These are phyloP conservation scores for Phengaris arion DNA, from an alignment of 2,888 invertebrate genomes.

Conservation along the genomic window DNA sequence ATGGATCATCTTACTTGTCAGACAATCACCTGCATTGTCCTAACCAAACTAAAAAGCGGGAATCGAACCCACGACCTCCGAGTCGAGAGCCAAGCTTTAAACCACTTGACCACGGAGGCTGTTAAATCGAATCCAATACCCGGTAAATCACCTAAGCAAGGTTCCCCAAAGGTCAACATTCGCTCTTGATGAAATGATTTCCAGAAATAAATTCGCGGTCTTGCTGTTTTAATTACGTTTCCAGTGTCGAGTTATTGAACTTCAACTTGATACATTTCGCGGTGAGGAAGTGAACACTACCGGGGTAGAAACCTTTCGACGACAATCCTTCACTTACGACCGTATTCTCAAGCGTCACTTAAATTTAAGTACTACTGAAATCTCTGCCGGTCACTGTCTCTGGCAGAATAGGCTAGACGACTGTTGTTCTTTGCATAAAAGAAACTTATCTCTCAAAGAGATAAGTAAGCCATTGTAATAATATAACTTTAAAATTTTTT, in stretches of 20 bases:
- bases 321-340: neutral
- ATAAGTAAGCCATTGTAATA: no score
- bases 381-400: neutral
- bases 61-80: no score
- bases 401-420: no score
- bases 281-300: slow-evolving; percentile 5
- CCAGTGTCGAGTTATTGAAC: slow-evolving; percentile 16
- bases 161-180: neutral
- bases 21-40: no score
- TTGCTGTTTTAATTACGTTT: slow-evolving; percentile 17
- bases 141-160: slow-evolving; percentile 5
- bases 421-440: no score
- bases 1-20: no score
- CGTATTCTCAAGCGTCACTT: neutral
- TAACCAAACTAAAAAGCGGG: no score
- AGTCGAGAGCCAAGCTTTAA: no score
- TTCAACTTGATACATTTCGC: neutral
- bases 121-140: neutral
- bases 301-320: neutral
- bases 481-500: no score
- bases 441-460: no score
- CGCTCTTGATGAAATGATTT: slow-evolving; percentile 19
- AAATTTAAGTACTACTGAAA: neutral
- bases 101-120: no score
- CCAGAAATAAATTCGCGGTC: slow-evolving; percentile 18